Evolutionary conservation across 2,888 invertebrate genomes (phyloP).

Genomic region (Malacosoma neustria): DNA sequence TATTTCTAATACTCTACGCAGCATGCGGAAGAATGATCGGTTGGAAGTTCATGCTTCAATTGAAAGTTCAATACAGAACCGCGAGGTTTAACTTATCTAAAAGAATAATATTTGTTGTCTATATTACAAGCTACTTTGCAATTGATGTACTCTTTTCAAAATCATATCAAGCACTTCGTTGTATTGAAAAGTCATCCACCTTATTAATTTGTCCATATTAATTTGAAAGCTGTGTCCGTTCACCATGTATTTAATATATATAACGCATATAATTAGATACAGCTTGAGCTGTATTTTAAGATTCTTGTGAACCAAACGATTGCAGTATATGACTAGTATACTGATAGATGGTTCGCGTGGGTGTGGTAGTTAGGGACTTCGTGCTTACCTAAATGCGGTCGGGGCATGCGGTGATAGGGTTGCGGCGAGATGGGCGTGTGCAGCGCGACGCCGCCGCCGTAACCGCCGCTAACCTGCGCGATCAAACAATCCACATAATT

Average conservation of each 20-base stretch:
- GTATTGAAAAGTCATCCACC: neutral
- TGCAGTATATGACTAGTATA: too few relatives aligned
- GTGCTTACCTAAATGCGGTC: constrained; percentile 7
- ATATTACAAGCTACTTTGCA: too few relatives aligned
- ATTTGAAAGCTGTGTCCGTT: neutral
- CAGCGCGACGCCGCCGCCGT: constrained; percentile 62
- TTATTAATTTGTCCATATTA: neutral
- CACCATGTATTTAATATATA: neutral
- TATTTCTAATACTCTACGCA: constrained; percentile 44
- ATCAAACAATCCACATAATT: too few relatives aligned
- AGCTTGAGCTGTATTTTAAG: too few relatives aligned
- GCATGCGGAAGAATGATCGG: constrained; percentile 53
- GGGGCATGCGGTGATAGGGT: constrained; percentile 57
- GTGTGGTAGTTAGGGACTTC: too few relatives aligned
- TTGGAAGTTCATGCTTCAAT: constrained; percentile 50
- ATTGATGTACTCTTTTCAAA: constrained; percentile 19
- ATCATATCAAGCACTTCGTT: constrained; percentile 12
- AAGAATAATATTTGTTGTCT: too few relatives aligned
- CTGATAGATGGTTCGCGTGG: too few relatives aligned
- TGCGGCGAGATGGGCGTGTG: constrained; percentile 74
- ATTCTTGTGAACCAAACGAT: too few relatives aligned
- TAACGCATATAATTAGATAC: too few relatives aligned
- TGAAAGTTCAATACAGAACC: constrained; percentile 23
- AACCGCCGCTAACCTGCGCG: constrained; percentile 48
- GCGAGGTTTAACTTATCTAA: neutral